Conservation (phyloP, 2,113 vertebrate species). For the Elachura formosa region DNA sequence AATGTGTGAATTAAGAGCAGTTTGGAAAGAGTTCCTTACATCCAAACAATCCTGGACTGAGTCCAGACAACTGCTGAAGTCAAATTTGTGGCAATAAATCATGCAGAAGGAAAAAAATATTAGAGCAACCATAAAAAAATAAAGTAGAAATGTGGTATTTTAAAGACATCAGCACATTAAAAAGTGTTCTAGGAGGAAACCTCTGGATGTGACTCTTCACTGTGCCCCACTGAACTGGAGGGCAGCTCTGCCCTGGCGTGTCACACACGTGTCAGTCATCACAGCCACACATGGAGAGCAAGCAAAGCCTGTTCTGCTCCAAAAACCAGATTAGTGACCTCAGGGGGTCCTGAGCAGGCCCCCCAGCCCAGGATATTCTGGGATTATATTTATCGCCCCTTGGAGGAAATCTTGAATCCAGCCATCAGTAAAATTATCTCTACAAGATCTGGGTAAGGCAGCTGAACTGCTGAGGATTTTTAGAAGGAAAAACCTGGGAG, state of each 20-base stretch:
- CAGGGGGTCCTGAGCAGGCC: too few relatives aligned
- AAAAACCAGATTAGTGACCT: neutral
- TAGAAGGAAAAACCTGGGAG: neutral
- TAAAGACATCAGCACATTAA: neutral
- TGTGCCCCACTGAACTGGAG: neutral
- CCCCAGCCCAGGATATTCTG: neutral
- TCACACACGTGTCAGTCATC: neutral
- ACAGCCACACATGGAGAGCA: neutral
- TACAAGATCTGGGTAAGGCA: too few relatives aligned
- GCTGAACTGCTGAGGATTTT: neutral
- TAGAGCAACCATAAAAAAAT: neutral
- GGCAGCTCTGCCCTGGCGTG: neutral
- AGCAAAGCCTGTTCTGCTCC: neutral
- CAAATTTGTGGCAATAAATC: neutral
- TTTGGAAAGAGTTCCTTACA: neutral
- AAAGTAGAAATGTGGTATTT: neutral
- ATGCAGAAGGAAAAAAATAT: neutral
- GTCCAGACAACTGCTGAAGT: neutral
- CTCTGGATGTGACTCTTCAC: neutral
- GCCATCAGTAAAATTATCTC: neutral
- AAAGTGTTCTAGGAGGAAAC: neutral
- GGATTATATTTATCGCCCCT: neutral
- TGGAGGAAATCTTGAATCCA: neutral
- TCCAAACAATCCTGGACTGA: neutral
- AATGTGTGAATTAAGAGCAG: neutral